These are phyloP conservation scores for Drosophila bifasciata DNA, from an alignment of 1,140 invertebrate species.

Conservation along the genomic window DNA sequence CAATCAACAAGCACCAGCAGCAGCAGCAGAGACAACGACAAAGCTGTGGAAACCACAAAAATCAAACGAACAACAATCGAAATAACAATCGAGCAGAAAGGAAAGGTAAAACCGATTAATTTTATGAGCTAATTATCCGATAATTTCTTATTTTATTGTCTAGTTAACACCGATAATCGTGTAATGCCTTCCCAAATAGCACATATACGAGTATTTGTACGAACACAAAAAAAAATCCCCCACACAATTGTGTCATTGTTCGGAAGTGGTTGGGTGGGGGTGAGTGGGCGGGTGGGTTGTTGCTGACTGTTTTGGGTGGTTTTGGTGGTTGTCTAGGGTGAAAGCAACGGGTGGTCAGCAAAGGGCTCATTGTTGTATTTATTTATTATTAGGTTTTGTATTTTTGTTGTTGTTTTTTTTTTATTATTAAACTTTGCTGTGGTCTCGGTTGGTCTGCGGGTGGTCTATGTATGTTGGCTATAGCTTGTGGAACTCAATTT, in stretches of 20 bases:
- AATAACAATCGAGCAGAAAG: neutral
- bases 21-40: constrained; percentile 7
- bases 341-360: constrained; percentile 22
- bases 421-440: constrained; percentile 41
- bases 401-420: too few species aligned
- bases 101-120: constrained; percentile 58
- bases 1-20: constrained; percentile 18
- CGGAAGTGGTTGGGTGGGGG: too few species aligned
- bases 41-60: too few species aligned
- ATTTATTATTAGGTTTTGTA: constrained; percentile 23
- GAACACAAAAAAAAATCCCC: constrained; percentile 23
- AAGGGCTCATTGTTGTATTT: constrained; percentile 14
- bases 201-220: neutral
- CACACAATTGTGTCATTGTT: constrained; percentile 43
- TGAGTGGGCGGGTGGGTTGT: neutral
- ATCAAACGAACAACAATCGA: constrained; percentile 3
- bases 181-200: constrained; percentile 33
- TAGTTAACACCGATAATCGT: constrained; percentile 65
- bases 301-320: neutral
- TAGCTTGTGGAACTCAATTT: constrained; percentile 37
- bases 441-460: constrained; percentile 15
- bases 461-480: neutral
- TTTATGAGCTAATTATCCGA: constrained; percentile 57
- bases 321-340: constrained; percentile 6
- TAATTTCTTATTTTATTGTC: constrained; percentile 64